Evolutionary conservation across 1,140 invertebrate genomes (phyloP), one percentile per base, ranked within the genome.

Genomic region (Pogonus chalceus): DNA sequence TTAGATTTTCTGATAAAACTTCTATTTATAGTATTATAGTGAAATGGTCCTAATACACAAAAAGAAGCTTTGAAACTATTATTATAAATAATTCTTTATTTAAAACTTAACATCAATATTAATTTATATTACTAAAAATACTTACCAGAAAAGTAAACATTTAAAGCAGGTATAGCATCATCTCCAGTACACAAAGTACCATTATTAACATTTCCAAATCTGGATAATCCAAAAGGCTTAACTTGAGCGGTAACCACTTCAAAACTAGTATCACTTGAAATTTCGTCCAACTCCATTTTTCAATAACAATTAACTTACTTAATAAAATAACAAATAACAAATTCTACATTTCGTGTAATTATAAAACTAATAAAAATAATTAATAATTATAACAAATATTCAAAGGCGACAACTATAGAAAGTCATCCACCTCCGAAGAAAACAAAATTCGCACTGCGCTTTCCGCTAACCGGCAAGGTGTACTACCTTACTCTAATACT

Each of bases 81-180:
- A 49, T 21, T 51, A 49, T 50, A 56, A 56, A 47, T 37, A 51
- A 54, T 39, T 23, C 35, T 39, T 49, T 35, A 37, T 35, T 55
- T 16, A 46, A 48, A 54, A 35, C 20, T 51, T 50, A 31, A 35
- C 35, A 16, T 21, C 18, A 53, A 7, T 35, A 18, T 35, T 51
- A 12, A 35, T 2, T 48, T 18, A 50, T 50, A 20, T 54, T 22
- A 35, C 47, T 22, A 37, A 54, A 51, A 31, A 7, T 31, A 31
- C 26, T 4, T 60, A 63, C 61, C 61, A 54, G 61, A 60, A 46
- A 63, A 55, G 54, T 63, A 63, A 22, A 54, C 55, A 10, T 56
- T 37, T 35, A 61, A 56, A 14, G 61, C 56, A 20, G 61, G 61
- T 22, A 56, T 53, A 43, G 18, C 4, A 12, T 43, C n/a, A n/a